Base-by-base conservation (phyloP, 2,797 vertebrate species). In the Poeciliopsis presidionis region DNA sequence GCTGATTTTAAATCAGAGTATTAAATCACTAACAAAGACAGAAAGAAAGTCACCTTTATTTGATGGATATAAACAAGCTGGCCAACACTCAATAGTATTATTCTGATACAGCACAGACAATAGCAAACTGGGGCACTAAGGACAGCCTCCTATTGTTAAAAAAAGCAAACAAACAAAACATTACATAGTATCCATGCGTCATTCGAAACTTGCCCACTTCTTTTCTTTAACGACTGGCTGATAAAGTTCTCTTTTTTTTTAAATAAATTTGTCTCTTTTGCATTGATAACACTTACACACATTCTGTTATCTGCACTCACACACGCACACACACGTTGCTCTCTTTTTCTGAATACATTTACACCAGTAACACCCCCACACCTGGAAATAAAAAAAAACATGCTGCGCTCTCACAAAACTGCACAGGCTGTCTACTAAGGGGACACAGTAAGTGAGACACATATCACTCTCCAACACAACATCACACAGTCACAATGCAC, bases 31-130 rank as follows among this genome's bases (percentile, higher is more conserved):
- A 84, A 84, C 84, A 77, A 76, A 88, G 81, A 88, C 87, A 94
- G 96, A 98, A 98, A 98, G 97, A 97, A 98, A 94, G 96, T 95
- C 95, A 96, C 96, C 95, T 98, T 99, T 99, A 99, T 99, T 99
- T 95, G 96, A 97, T 98, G 97, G 96, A 97, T 98, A 98, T 96
- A 99, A 99, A 99, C 96, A 96, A 98, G 97, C 96, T 96, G 95
- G 96, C 96, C 96, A 96, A 97, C 97, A 98, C 96, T 96, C 97
- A 97, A 90, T 94, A 94, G 95, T 96, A 94, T 97, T 97, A 97
- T 96, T 96, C 95, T 96, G 96, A 95, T 96, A 98, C 96, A 97
- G 90, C 94, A 96, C 95, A 93, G 93, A 96, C 94, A 94, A 95
- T 94, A 96, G 93, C 94, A 95, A 95, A 95, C 92, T 86, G 93